These are phyloP conservation scores for Macropodus opercularis DNA, from an alignment of 2,797 vertebrate genomes.

Conservation along the genomic window DNA sequence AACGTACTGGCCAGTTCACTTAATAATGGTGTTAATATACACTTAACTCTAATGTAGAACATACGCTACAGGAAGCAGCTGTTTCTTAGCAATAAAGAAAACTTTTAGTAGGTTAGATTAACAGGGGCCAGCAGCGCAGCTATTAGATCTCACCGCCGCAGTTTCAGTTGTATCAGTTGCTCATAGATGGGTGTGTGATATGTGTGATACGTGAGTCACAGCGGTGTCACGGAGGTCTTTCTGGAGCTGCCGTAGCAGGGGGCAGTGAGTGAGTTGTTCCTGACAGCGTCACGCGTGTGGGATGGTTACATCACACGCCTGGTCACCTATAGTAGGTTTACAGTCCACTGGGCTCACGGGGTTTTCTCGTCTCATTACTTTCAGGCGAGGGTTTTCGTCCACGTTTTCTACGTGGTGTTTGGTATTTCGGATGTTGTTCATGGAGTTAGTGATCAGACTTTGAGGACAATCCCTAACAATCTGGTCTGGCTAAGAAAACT, in stretches of 20 bases:
- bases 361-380: slow-evolving; percentile 12
- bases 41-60: background rate
- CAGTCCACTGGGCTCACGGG: slow-evolving; percentile 2
- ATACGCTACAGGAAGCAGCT: background rate
- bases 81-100: slow-evolving; percentile 10
- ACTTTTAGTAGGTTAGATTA: background rate
- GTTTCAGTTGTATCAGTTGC: slow-evolving; percentile 6
- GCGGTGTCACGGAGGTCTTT: slow-evolving; percentile 15
- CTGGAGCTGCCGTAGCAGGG: too few species aligned
- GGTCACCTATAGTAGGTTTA: slow-evolving; percentile 12
- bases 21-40: background rate
- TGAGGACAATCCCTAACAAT: too few species aligned
- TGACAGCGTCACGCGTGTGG: slow-evolving; percentile 13
- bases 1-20: slow-evolving; percentile 8
- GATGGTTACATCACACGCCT: background rate
- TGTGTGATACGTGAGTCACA: slow-evolving; percentile 17
- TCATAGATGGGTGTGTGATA: too few species aligned
- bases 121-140: slow-evolving; percentile 6
- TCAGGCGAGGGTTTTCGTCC: background rate
- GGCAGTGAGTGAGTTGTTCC: slow-evolving; percentile 1
- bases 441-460: too few species aligned
- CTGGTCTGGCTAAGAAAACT: too few species aligned
- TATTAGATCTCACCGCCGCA: slow-evolving; percentile 7
- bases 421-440: too few species aligned
- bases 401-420: too few species aligned